Percentiles rank a stretch among this genome's conserved stretches.
Conservation (phyloP, 2,888 invertebrate species). For the Hedychridium roseum region DNA sequence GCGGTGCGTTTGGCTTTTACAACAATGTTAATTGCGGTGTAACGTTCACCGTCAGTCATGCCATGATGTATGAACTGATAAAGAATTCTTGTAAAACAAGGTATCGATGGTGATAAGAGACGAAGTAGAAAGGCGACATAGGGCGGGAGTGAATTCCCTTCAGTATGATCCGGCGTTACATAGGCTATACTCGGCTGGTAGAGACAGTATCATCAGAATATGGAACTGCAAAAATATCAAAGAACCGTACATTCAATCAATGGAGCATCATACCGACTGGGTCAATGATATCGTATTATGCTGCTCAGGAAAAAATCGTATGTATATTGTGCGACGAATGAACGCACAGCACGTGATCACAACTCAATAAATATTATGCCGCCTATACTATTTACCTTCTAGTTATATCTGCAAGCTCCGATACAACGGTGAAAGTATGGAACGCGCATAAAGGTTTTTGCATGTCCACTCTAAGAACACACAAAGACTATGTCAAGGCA, state of each 20-base stretch:
- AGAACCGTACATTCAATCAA: constrained; percentile 89
- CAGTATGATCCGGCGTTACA: constrained; percentile 90
- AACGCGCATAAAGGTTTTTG: constrained; percentile 99
- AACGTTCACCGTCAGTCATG: constrained; percentile 5
- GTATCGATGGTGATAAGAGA: constrained; percentile 98
- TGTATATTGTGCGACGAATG: too few relatives aligned
- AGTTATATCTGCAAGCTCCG: constrained; percentile 99
- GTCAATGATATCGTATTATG: constrained; percentile 99
- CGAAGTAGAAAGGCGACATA: constrained; percentile 91
- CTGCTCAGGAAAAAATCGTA: constrained; percentile 94
- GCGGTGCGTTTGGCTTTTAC: background rate
- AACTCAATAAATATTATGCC: background rate
- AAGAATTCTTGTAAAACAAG: too few relatives aligned
- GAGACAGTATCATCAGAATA: constrained; percentile 96
- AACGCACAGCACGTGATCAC: too few relatives aligned
- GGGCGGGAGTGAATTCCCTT: constrained; percentile 95
- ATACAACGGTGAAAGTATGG: constrained; percentile 99
- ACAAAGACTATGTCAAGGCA: constrained; percentile 98
- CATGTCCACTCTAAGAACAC: constrained; percentile 97
- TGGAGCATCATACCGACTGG: constrained; percentile 99
- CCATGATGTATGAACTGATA: constrained; percentile 3
- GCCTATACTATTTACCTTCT: too few relatives aligned
- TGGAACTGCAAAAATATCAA: constrained; percentile 75
- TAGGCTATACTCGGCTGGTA: constrained; percentile 93
- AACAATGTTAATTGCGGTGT: background rate